Evolutionary conservation across 1,140 invertebrate genomes (phyloP), one percentile per base, ranked within the genome.

Genomic region (Aleiodes sp.): DNA sequence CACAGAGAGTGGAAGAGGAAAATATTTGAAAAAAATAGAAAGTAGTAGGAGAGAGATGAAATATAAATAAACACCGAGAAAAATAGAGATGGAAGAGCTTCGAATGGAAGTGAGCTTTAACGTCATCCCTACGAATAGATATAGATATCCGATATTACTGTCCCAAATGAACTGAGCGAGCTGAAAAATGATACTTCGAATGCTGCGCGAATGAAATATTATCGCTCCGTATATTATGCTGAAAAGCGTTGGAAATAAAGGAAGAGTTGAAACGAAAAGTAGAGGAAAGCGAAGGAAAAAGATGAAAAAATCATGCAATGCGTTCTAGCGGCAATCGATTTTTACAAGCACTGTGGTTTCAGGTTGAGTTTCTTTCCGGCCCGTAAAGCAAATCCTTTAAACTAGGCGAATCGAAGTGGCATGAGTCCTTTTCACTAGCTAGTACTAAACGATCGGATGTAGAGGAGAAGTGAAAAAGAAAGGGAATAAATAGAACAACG

Each of bases 111-210:
- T 56, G 60, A 75, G 75, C 75, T 59, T 72, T 68, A 72, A 52
- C 52, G 66, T 46, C 66, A 68, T 52, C 46, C 52, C 63, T 65
- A 75, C 78, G 46, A 10, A 52, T 52, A 52, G 78, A 75, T 80
- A 82, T 78, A 82, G 75, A 70, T 70, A 69, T 46, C 64, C 75
- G 76, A 74, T 76, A 78, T 83, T 79, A 78, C 76, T 76, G 73
- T 52, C 21, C 68, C 69, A 65, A 70, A 72, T 75, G 74, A 75
- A 75, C 74, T 74, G 66, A 75, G 75, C 21, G 75, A 80, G 82
- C 81, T 83, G 82, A 83, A 84, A 83, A 85, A 83, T 85, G 80
- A 84, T 80, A 81, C 68, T 68, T 65, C 70, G 64, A 68, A 78
- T 71, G 68, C 71, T 72, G 29, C 57, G 77, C 73, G 75, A 83